Evolutionary conservation across 2,888 invertebrate species (phyloP).

Genomic region (Meta bourneti): DNA sequence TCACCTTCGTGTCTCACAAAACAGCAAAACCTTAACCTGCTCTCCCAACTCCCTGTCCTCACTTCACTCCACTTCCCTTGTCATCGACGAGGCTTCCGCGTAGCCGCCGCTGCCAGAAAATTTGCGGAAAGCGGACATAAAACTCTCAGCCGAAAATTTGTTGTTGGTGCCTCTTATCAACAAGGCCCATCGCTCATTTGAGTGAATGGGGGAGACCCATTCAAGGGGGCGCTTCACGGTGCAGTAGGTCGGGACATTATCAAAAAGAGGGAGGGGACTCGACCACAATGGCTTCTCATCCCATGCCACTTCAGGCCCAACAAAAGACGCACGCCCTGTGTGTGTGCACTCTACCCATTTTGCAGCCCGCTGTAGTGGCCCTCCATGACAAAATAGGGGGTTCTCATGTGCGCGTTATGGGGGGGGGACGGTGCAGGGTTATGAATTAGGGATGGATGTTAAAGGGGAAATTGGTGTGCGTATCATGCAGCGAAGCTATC

Average conservation of each 20-base stretch:
- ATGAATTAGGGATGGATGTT: constrained; percentile 49
- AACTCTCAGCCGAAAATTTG: neutral
- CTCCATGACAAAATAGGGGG: constrained; percentile 26
- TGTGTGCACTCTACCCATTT: constrained; percentile 68
- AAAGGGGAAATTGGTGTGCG: constrained; percentile 42
- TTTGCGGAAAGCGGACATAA: too few species aligned
- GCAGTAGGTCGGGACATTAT: constrained; percentile 61
- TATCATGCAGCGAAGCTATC: constrained; percentile 1
- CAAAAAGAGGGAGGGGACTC: constrained; percentile 45
- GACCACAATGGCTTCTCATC: constrained; percentile 44
- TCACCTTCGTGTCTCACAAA: neutral
- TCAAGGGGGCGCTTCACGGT: constrained; percentile 51
- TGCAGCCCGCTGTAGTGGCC: constrained; percentile 50
- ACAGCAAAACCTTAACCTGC: neutral
- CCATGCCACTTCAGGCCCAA: constrained; percentile 55
- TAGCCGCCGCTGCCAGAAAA: too few species aligned
- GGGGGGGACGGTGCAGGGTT: constrained; percentile 22
- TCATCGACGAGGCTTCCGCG: neutral
- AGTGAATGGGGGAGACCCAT: neutral
- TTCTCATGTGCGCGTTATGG: constrained; percentile 13
- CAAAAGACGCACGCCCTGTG: constrained; percentile 74
- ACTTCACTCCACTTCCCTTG: neutral
- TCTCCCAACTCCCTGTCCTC: too few species aligned
- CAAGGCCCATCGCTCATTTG: constrained; percentile 52
- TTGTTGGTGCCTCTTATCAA: constrained; percentile 53